These are phyloP conservation scores for Chinchilla lanigera DNA, from an alignment of 2,113 vertebrate species.

Conservation along the genomic window DNA sequence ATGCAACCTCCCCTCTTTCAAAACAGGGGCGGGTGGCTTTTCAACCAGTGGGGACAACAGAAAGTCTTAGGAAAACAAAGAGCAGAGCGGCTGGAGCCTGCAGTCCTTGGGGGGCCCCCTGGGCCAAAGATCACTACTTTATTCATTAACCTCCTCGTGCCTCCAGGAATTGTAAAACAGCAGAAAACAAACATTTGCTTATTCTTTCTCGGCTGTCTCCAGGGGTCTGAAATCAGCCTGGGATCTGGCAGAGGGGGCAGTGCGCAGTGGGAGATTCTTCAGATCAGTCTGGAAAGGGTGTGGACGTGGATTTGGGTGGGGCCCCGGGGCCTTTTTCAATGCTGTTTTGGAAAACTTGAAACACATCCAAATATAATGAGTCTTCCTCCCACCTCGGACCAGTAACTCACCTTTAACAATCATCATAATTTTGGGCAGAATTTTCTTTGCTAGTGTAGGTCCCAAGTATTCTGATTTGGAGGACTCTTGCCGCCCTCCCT, in stretches of 20 bases:
- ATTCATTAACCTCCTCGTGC: not conserved
- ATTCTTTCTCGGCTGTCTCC: not conserved
- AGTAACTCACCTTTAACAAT: not conserved
- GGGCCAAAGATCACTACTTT: not conserved
- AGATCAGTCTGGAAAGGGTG: not conserved
- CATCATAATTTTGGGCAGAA: not conserved
- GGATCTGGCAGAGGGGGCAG: not conserved
- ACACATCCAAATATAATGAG: not conserved
- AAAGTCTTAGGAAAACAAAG: conserved; percentile 51
- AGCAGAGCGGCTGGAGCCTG: not conserved
- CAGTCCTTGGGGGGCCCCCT: not conserved
- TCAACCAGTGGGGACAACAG: not conserved
- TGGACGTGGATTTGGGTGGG: not conserved
- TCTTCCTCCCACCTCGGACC: accelerated
- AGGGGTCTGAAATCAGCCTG: not conserved
- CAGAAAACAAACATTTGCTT: conserved; percentile 63
- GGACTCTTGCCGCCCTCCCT: not conserved
- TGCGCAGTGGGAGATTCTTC: not conserved
- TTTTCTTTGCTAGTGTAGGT: not conserved
- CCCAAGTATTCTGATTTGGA: not conserved
- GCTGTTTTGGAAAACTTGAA: not conserved
- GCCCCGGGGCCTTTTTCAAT: not conserved
- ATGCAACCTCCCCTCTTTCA: conserved; percentile 15
- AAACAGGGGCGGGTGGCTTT: conserved; percentile 29
- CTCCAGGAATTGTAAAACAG: conserved; percentile 54